Conservation (phyloP, 2,113 vertebrate species). For the Melanerpes aurifrons region DNA sequence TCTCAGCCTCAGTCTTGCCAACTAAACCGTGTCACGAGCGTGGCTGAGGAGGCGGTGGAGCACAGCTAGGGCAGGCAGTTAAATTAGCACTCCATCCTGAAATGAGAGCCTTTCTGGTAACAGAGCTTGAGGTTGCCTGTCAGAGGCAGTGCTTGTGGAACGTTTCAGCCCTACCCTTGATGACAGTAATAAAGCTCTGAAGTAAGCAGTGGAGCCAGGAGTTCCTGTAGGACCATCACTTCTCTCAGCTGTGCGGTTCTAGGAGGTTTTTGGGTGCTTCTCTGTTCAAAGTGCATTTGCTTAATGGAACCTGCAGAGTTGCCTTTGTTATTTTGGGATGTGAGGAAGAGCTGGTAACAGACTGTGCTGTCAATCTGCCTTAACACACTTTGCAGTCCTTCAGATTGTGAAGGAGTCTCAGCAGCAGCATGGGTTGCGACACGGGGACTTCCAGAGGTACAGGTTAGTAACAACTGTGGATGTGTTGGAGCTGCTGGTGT, state of each 20-base stretch:
- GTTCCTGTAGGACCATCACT: not conserved
- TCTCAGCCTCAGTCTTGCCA: not conserved
- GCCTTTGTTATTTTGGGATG: not conserved
- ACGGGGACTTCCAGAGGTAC: conserved; percentile 98
- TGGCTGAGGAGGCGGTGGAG: not conserved
- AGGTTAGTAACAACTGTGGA: conserved; percentile 78
- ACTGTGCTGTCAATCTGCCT: conserved; percentile 64
- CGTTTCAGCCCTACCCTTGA: not conserved
- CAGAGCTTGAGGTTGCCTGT: fast-evolving
- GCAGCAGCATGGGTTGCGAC: conserved; percentile 96
- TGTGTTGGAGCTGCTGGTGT: not conserved
- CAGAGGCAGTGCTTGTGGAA: not conserved
- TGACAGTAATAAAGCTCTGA: not conserved
- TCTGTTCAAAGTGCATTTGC: fast-evolving
- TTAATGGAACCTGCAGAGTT: not conserved
- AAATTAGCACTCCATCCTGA: not conserved
- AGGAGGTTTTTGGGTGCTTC: not conserved
- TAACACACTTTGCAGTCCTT: conserved; percentile 82
- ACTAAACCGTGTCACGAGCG: not conserved
- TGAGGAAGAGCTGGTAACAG: not conserved
- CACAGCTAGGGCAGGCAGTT: not conserved
- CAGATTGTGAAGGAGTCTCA: conserved; percentile 98
- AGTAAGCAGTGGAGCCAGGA: not conserved
- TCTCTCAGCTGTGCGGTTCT: not conserved
- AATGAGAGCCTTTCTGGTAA: not conserved